Evolutionary conservation across 1,140 invertebrate species (phyloP).

Genomic region (Bursaphelenchus mucronatus): DNA sequence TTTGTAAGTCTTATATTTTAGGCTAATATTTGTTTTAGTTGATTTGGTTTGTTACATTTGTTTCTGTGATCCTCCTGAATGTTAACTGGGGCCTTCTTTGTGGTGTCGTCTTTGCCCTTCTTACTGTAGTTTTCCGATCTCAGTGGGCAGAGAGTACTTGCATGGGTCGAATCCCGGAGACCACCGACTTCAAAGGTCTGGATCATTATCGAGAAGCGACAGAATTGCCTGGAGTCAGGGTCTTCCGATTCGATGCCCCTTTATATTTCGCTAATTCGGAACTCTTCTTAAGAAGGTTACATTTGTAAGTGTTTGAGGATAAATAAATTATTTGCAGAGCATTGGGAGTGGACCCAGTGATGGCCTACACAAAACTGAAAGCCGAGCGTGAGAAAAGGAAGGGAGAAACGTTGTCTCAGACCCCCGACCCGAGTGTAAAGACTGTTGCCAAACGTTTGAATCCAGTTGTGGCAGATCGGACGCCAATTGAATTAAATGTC

Average conservation of each 20-base stretch:
- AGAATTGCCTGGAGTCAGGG: slow-evolving; percentile 62
- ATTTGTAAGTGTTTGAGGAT: slow-evolving; percentile 1
- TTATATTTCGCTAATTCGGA: slow-evolving; percentile 65
- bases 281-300: slow-evolving; percentile 58
- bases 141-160: slow-evolving; percentile 58
- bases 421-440: too few relatives aligned
- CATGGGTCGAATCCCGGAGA: slow-evolving; percentile 42
- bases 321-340: slow-evolving; percentile 10
- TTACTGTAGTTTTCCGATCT: slow-evolving; percentile 63
- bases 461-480: too few relatives aligned
- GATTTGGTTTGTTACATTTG: slow-evolving; percentile 63
- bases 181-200: slow-evolving; percentile 42
- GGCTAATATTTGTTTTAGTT: slow-evolving; percentile 48
- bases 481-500: too few relatives aligned
- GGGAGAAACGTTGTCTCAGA: slow-evolving; percentile 15
- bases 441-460: too few relatives aligned
- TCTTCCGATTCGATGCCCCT: slow-evolving; percentile 64
- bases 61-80: slow-evolving; percentile 62
- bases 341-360: slow-evolving; percentile 39
- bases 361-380: slow-evolving; percentile 54
- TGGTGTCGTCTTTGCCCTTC: slow-evolving; percentile 62
- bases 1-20: slow-evolving; percentile 61
- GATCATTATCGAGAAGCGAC: slow-evolving; percentile 40
- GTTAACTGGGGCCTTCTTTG: slow-evolving; percentile 63
- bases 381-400: slow-evolving; percentile 46